These are phyloP conservation scores for Spondyliosoma cantharus DNA, from an alignment of 2,797 vertebrate genomes.

Conservation along the genomic window DNA sequence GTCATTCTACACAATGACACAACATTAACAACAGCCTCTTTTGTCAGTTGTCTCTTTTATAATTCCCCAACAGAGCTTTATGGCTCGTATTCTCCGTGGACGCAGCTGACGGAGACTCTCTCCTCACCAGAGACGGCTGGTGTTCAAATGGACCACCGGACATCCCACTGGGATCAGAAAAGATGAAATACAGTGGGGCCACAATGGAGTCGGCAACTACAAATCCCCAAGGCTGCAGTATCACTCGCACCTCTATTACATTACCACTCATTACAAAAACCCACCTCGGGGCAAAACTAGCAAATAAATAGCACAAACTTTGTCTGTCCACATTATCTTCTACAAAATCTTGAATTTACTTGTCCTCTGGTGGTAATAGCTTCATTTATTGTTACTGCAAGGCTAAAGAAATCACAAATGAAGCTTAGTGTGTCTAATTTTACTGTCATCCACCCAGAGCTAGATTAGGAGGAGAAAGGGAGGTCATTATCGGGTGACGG, in stretches of 20 bases:
- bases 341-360: slow-evolving; percentile 42
- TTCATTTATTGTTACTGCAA: slow-evolving; percentile 54
- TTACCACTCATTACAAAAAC: slow-evolving; percentile 74
- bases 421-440: slow-evolving; percentile 74
- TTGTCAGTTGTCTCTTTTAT: slow-evolving; percentile 42
- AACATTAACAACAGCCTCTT: slow-evolving; percentile 1
- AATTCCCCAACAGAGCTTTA: slow-evolving; percentile 45
- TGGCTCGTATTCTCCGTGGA: slow-evolving; percentile 41
- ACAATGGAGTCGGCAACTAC: slow-evolving; percentile 79
- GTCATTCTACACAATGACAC: not conserved
- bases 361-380: slow-evolving; percentile 42
- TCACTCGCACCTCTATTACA: slow-evolving; percentile 70
- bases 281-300: slow-evolving; percentile 72
- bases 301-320: slow-evolving; percentile 64
- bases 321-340: slow-evolving; percentile 45
- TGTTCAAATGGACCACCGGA: slow-evolving; percentile 79
- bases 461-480: slow-evolving; percentile 84
- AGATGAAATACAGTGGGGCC: slow-evolving; percentile 77
- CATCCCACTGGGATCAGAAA: slow-evolving; percentile 74
- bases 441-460: slow-evolving; percentile 84
- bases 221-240: slow-evolving; percentile 77
- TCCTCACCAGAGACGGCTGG: slow-evolving; percentile 39
- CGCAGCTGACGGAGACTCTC: slow-evolving; percentile 63
- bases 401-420: slow-evolving; percentile 51
- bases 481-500: slow-evolving; percentile 94